phyloP scores from a whole-genome alignment of 2,797 vertebrate species.

The Taeniopygia guttata region DNA sequence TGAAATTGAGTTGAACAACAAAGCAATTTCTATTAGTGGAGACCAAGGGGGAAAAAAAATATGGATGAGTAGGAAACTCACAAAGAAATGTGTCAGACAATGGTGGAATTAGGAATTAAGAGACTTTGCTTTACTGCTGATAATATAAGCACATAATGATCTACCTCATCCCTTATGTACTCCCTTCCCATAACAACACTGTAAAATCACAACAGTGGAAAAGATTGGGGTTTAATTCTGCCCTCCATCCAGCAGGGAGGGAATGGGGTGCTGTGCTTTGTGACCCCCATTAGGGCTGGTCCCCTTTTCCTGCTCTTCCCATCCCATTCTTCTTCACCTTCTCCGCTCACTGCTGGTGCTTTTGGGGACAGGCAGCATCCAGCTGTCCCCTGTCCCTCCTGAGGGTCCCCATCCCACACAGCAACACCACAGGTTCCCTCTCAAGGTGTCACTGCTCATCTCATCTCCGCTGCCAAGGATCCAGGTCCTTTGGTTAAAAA shows the following conservation, averaged over 20 bases:
- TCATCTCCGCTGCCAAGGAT: background rate
- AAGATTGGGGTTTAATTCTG: background rate
- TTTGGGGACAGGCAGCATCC: background rate
- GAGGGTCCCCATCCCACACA: fast-evolving
- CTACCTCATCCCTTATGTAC: background rate
- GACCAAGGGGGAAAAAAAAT: background rate
- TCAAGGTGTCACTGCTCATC: background rate
- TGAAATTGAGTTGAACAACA: conserved; percentile 67
- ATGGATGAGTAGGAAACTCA: conserved; percentile 13
- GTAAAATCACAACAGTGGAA: background rate
- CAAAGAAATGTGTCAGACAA: background rate
- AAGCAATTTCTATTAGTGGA: conserved; percentile 50
- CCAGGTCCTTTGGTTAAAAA: background rate
- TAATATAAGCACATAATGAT: conserved; percentile 13
- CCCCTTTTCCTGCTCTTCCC: background rate
- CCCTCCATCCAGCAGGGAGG: background rate
- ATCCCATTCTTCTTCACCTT: background rate
- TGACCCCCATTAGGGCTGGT: fast-evolving
- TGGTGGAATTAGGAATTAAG: background rate
- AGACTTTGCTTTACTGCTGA: conserved; percentile 23
- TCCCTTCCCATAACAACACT: background rate
- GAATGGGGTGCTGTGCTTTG: background rate
- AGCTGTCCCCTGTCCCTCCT: background rate
- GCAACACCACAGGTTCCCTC: fast-evolving
- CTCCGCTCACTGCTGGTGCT: background rate